Percentiles rank a stretch among this genome's conserved stretches.
Evolutionary conservation across 2,113 vertebrate genomes (phyloP).

Genomic region (Pica pica): DNA sequence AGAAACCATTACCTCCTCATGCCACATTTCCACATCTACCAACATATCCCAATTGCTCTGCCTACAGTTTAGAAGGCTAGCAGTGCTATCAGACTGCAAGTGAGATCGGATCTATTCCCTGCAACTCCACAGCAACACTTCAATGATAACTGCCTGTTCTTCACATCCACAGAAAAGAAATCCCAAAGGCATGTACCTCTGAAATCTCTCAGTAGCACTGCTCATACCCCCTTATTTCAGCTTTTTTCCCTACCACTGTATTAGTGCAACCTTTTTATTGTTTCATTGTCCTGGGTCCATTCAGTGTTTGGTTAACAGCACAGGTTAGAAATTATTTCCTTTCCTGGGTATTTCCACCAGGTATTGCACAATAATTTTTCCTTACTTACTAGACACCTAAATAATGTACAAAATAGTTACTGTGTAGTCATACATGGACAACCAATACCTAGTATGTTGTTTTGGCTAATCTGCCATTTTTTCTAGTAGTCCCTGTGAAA

Average conservation of each 20-base stretch:
- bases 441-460: background rate
- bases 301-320: background rate
- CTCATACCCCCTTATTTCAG: background rate
- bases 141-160: background rate
- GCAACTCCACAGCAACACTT: background rate
- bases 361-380: background rate
- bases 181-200: background rate
- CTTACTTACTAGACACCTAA: background rate
- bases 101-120: background rate
- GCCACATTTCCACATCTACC: background rate
- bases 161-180: background rate
- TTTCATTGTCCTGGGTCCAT: background rate
- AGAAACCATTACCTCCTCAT: background rate
- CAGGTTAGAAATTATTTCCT: background rate
- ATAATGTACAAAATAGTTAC: background rate
- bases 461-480: background rate
- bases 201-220: background rate
- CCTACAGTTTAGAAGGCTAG: background rate
- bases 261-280: background rate
- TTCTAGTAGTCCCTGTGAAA: background rate
- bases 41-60: background rate
- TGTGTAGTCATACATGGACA: accelerated
- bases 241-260: background rate
- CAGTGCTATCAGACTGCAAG: background rate
- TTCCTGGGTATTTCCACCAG: background rate